Percentiles rank a stretch among this genome's conserved stretches.
phyloP scores from a whole-genome alignment of 1,140 invertebrate genomes.

The Orchesella cincta region DNA sequence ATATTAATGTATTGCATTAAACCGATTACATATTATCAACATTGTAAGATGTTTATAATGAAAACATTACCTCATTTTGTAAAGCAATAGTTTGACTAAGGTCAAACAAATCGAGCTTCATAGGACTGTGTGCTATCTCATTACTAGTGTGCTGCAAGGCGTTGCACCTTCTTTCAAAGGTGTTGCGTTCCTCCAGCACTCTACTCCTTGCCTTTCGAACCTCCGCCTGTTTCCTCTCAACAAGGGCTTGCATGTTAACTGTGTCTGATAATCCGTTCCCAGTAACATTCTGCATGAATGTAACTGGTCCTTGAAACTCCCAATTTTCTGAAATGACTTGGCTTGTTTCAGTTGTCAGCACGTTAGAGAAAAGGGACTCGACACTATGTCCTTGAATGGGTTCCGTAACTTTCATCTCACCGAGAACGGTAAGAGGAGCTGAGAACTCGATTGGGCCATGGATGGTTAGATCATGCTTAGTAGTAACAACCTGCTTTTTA shows the following conservation, averaged over 20 bases:
- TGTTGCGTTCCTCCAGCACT: background rate
- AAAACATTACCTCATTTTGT: constrained; percentile 27
- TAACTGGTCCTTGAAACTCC: constrained; percentile 16
- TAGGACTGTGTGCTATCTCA: constrained; percentile 8
- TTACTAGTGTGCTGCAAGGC: background rate
- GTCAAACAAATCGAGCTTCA: constrained; percentile 44
- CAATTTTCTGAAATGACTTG: background rate
- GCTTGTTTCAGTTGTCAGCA: background rate
- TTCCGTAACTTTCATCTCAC: background rate
- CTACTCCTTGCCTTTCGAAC: background rate
- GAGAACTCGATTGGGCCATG: background rate
- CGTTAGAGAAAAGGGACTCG: background rate
- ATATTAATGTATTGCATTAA: too few species aligned
- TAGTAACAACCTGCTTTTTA: background rate
- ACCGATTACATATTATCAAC: too few species aligned
- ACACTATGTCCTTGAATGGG: background rate
- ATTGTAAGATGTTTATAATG: background rate
- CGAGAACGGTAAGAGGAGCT: background rate
- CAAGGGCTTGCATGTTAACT: constrained; percentile 19
- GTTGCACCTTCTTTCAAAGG: constrained; percentile 6
- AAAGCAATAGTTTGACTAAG: constrained; percentile 35
- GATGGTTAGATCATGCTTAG: background rate
- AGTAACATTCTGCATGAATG: constrained; percentile 16
- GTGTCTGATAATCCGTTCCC: constrained; percentile 28
- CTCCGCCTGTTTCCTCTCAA: constrained; percentile 31